Evolutionary conservation across 1,140 invertebrate genomes (phyloP).

Genomic region (Bombus sibiricus): DNA sequence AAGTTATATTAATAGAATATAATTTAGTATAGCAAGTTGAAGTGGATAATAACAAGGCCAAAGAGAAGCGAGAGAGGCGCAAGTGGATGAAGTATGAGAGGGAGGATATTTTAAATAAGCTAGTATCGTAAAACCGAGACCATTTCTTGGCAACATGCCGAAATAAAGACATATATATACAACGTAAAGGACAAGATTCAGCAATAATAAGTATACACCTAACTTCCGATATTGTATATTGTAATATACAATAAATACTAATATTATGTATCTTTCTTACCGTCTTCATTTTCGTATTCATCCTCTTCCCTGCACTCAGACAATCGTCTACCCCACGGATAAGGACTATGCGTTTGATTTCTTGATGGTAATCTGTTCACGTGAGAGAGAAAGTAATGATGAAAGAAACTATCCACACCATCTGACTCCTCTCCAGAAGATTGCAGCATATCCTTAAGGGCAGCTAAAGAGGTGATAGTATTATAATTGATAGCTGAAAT

Average conservation of each 20-base stretch:
- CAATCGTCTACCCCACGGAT: conserved; percentile 86
- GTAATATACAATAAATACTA: not conserved
- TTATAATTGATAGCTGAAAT: conserved; percentile 87
- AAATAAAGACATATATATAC: too few species aligned
- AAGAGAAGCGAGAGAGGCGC: too few species aligned
- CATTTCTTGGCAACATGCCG: too few species aligned
- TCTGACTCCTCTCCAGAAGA: conserved; percentile 84
- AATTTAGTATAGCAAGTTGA: too few species aligned
- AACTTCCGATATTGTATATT: too few species aligned
- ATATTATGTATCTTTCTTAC: conserved; percentile 54
- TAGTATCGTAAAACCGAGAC: too few species aligned
- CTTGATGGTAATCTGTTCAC: conserved; percentile 86
- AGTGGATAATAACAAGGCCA: too few species aligned
- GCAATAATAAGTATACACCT: too few species aligned
- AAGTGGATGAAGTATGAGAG: too few species aligned
- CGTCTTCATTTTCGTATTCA: conserved; percentile 87
- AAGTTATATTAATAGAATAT: too few species aligned
- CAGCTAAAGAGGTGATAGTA: conserved; percentile 86
- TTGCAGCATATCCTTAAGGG: conserved; percentile 87
- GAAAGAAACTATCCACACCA: conserved; percentile 87
- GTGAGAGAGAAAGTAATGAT: conserved; percentile 89
- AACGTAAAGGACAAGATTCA: too few species aligned
- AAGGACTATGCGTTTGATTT: conserved; percentile 84
- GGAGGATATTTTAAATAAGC: too few species aligned
- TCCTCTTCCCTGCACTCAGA: conserved; percentile 92